Conservation (phyloP, 2,113 vertebrate species). For the Tenebrosternarchus preto region DNA sequence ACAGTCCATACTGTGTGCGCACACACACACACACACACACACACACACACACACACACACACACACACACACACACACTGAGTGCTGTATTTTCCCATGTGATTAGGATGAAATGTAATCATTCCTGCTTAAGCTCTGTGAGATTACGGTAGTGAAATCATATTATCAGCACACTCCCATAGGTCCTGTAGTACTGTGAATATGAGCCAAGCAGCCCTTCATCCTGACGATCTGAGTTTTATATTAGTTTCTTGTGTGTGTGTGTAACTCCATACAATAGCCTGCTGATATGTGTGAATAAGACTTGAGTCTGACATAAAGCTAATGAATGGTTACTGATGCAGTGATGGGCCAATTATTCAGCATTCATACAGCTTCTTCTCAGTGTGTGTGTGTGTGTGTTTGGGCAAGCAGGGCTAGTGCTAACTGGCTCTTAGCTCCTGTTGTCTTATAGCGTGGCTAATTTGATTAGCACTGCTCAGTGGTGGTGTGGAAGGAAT, state of each 20-base stretch:
- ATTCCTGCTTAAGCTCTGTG: conserved; percentile 11
- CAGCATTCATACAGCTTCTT: conserved; percentile 34
- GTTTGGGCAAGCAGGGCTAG: conserved; percentile 31
- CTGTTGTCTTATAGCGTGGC: conserved; percentile 73
- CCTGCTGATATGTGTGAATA: conserved; percentile 43
- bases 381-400: conserved; percentile 15
- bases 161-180: conserved; percentile 32
- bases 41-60: conserved; percentile 13
- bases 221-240: conserved; percentile 3
- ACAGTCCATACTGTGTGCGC: conserved; percentile 17
- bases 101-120: conserved; percentile 33
- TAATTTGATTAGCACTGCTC: conserved; percentile 83
- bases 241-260: conserved; percentile 15
- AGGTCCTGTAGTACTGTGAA: conserved; percentile 8
- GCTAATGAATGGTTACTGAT: conserved; percentile 48
- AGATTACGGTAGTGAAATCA: conserved; percentile 38
- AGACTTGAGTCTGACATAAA: conserved; percentile 46
- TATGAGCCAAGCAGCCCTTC: conserved; percentile 11
- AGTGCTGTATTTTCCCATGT: conserved; percentile 31
- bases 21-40: conserved; percentile 22
- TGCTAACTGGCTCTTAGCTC: conserved; percentile 59
- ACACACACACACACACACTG: conserved; percentile 15
- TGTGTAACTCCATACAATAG: conserved; percentile 14
- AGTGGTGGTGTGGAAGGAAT: conserved; percentile 60
- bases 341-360: conserved; percentile 49